These are phyloP conservation scores for Amiota minor DNA, from an alignment of 2,888 invertebrate species.

Conservation along the genomic window DNA sequence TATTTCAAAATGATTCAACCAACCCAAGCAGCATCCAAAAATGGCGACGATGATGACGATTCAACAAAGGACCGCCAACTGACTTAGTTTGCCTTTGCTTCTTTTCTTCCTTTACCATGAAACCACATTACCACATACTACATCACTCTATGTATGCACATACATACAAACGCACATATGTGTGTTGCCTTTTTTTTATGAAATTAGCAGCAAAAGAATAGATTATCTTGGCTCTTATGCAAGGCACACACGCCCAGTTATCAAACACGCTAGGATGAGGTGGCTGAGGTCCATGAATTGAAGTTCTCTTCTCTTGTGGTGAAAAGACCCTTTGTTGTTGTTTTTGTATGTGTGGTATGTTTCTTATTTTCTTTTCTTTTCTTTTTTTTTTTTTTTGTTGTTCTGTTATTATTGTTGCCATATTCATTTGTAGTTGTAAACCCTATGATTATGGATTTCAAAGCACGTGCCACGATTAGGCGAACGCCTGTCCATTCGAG, in stretches of 20 bases:
- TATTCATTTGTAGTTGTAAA: slow-evolving; percentile 31
- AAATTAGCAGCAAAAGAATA: slow-evolving; percentile 68
- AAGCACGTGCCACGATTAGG: slow-evolving; percentile 65
- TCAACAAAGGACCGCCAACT: background rate
- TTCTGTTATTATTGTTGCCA: slow-evolving; percentile 36
- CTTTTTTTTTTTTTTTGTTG: slow-evolving; percentile 21
- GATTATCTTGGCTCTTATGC: slow-evolving; percentile 52
- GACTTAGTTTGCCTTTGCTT: background rate
- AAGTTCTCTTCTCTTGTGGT: background rate
- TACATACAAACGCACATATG: background rate
- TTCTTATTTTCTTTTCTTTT: slow-evolving; percentile 14
- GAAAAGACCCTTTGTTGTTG: slow-evolving; percentile 40
- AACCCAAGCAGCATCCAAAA: too few relatives aligned
- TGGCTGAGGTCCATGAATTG: background rate
- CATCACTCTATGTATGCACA: too few relatives aligned
- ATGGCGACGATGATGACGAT: too few relatives aligned
- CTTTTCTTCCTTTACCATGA: background rate
- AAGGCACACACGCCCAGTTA: slow-evolving; percentile 10
- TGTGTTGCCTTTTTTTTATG: slow-evolving; percentile 40
- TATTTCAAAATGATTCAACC: too few relatives aligned
- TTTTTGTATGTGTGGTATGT: slow-evolving; percentile 29
- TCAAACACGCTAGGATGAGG: background rate
- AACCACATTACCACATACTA: too few relatives aligned
- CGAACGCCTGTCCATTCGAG: slow-evolving; percentile 57
- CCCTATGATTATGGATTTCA: slow-evolving; percentile 63